Conservation (phyloP, 1,140 invertebrate species). For the Amphibalanus amphitrite region DNA sequence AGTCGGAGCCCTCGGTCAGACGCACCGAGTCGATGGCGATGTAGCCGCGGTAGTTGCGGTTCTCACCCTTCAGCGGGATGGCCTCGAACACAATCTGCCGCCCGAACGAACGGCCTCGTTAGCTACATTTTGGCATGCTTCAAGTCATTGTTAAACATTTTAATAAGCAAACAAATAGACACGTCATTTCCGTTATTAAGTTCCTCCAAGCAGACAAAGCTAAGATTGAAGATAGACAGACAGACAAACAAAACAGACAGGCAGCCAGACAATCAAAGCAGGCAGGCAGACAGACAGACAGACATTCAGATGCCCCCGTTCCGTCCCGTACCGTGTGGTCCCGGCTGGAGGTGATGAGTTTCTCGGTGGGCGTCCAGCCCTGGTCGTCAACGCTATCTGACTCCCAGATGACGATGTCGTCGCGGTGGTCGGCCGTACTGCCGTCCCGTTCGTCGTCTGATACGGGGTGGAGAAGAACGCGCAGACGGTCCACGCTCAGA, state of each 20-base stretch:
- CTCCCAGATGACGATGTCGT: slow-evolving; percentile 39
- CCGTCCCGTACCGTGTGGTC: slow-evolving; percentile 34
- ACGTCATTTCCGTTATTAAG: no score
- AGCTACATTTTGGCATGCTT: no score
- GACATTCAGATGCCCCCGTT: no score
- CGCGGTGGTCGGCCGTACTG: slow-evolving; percentile 19
- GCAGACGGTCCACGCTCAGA: slow-evolving; percentile 38
- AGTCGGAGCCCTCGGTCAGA: slow-evolving; percentile 30
- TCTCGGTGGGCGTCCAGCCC: slow-evolving; percentile 38
- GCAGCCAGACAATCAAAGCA: no score
- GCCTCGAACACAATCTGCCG: slow-evolving; percentile 42
- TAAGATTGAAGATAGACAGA: no score
- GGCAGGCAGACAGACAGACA: no score
- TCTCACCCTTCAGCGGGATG: slow-evolving; percentile 35
- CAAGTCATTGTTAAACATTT: no score
- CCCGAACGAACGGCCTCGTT: slow-evolving; percentile 3
- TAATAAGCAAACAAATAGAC: no score
- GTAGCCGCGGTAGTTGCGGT: slow-evolving; percentile 41
- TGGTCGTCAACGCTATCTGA: slow-evolving; percentile 36
- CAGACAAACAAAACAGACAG: no score
- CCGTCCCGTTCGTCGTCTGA: slow-evolving; percentile 18
- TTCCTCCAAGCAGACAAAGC: no score
- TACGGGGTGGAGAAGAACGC: slow-evolving; percentile 35
- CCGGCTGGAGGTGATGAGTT: slow-evolving; percentile 39
- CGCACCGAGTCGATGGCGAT: slow-evolving; percentile 45